A percentile compares a stretch with the other conserved stretches of the same genome.
phyloP scores from a whole-genome alignment of 2,113 vertebrate species.

The Cynoglossus semilaevis region DNA sequence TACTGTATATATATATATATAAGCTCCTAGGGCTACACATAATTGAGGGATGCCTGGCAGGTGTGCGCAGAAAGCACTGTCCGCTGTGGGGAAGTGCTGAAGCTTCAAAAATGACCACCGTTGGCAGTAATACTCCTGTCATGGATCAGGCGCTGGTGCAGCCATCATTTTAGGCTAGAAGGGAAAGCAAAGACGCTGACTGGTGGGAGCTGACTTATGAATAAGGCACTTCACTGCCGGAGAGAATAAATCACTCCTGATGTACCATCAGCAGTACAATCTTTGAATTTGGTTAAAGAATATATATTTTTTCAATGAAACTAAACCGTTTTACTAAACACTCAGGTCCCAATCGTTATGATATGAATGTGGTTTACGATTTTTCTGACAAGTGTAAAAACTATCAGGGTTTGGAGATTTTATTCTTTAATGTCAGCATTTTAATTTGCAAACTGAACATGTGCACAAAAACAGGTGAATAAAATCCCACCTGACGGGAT shows the following conservation, averaged over 20 bases:
- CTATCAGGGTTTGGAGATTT: neutral
- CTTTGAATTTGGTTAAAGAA: constrained; percentile 14
- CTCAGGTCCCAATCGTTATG: neutral
- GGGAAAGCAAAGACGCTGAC: constrained; percentile 24
- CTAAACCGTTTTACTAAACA: neutral
- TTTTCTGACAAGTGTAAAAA: neutral
- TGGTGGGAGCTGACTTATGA: constrained; percentile 24
- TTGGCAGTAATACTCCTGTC: constrained; percentile 23
- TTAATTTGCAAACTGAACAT: neutral
- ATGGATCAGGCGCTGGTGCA: constrained; percentile 35
- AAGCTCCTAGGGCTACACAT: constrained; percentile 7
- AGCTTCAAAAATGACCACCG: constrained; percentile 37
- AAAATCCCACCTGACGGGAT: neutral
- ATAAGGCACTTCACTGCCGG: neutral
- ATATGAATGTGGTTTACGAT: neutral
- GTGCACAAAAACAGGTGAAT: neutral
- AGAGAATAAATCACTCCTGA: constrained; percentile 20
- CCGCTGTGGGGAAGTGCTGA: constrained; percentile 47
- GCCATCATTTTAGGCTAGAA: constrained; percentile 35
- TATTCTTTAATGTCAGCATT: neutral
- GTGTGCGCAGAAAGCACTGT: constrained; percentile 32
- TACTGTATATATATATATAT: too few species aligned
- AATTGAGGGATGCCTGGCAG: constrained; percentile 49
- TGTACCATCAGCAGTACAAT: constrained; percentile 8
- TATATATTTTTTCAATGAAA: neutral